Evolutionary conservation across 1,140 invertebrate genomes (phyloP).

Genomic region (Trypoxylus dichotomus): DNA sequence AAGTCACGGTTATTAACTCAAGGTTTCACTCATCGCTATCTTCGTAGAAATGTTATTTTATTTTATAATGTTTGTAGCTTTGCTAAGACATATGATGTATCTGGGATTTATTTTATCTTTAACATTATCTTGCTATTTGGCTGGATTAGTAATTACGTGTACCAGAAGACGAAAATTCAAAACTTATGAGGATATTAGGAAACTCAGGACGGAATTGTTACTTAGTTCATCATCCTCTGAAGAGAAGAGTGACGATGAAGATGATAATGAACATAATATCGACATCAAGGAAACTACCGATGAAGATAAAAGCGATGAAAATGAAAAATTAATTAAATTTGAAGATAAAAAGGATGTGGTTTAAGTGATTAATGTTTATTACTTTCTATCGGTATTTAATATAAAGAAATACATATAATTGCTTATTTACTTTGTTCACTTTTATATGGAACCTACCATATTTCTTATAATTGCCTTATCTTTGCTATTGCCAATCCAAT

Average conservation of each 20-base stretch:
- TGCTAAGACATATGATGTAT: constrained; percentile 59
- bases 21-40: constrained; percentile 25
- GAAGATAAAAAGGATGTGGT: not conserved
- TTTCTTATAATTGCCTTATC: too few species aligned
- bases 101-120: constrained; percentile 59
- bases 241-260: constrained; percentile 39
- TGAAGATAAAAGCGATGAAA: not conserved
- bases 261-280: constrained; percentile 35
- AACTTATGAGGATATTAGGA: constrained; percentile 42
- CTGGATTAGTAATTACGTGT: constrained; percentile 56
- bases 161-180: constrained; percentile 46
- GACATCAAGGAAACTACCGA: not conserved
- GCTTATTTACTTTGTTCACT: not conserved
- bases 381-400: not conserved
- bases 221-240: constrained; percentile 1
- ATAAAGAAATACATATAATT: not conserved
- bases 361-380: not conserved
- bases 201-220: constrained; percentile 31
- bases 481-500: too few species aligned
- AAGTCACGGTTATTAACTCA: constrained; percentile 54
- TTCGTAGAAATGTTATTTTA: not conserved
- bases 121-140: constrained; percentile 58
- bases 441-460: too few species aligned
- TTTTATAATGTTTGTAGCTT: constrained; percentile 48
- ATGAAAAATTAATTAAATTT: not conserved